Evolutionary conservation across 1,140 invertebrate genomes (phyloP).

Genomic region (Trichoplusia ni): DNA sequence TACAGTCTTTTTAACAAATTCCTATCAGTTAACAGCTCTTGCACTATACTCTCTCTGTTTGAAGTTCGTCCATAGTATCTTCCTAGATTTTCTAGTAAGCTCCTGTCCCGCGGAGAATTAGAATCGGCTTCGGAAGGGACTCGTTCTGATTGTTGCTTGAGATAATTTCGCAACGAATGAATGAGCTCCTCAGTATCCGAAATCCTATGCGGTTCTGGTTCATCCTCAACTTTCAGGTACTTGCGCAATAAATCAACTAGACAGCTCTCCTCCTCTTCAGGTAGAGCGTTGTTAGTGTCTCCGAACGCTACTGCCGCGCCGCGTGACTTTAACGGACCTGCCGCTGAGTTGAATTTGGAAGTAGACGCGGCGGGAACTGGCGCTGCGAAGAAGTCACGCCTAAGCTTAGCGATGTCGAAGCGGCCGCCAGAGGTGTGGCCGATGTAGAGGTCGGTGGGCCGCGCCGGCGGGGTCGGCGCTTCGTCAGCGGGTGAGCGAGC

Average conservation of each 20-base stretch:
- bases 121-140: conserved; percentile 60
- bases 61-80: conserved; percentile 85
- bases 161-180: conserved; percentile 84
- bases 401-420: conserved; percentile 85
- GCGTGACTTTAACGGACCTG: background rate
- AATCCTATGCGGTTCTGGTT: conserved; percentile 47
- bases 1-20: conserved; percentile 87
- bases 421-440: conserved; percentile 82
- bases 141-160: conserved; percentile 67
- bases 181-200: conserved; percentile 85
- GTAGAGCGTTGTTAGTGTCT: conserved; percentile 44
- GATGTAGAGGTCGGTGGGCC: conserved; percentile 80
- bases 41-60: conserved; percentile 86
- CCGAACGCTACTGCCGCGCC: background rate
- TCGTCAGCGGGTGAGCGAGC: conserved; percentile 85
- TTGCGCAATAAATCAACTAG: conserved; percentile 86
- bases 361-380: conserved; percentile 63
- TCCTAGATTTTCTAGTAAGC: conserved; percentile 84
- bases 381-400: conserved; percentile 84
- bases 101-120: conserved; percentile 83
- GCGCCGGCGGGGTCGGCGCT: conserved; percentile 59
- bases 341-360: conserved; percentile 46
- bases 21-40: conserved; percentile 86
- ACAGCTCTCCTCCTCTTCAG: conserved; percentile 81
- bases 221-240: conserved; percentile 83